Evolutionary conservation across 2,888 invertebrate genomes (phyloP).

Genomic region (Aphodius granarius): DNA sequence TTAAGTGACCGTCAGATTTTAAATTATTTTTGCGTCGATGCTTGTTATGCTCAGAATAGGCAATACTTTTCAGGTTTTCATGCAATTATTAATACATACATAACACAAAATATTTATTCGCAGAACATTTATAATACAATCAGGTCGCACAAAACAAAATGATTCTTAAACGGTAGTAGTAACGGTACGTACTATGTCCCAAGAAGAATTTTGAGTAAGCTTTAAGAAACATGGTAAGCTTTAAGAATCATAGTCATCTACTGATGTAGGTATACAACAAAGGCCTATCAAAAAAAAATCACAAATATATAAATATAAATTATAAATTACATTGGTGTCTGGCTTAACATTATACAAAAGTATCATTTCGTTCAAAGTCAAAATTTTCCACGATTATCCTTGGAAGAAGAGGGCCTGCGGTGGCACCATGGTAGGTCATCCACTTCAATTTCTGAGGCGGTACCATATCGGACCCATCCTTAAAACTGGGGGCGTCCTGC

Average conservation of each 20-base stretch:
- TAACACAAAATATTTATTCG: not conserved
- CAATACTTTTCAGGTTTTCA: too few species aligned
- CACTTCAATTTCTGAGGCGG: slow-evolving; percentile 55
- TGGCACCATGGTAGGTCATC: slow-evolving; percentile 60
- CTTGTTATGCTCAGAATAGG: too few species aligned
- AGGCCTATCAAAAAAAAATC: not conserved
- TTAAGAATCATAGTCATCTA: not conserved
- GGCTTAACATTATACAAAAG: not conserved
- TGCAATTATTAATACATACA: not conserved
- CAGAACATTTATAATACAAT: not conserved
- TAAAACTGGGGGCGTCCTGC: slow-evolving; percentile 36
- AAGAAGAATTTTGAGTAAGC: not conserved
- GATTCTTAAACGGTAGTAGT: not conserved
- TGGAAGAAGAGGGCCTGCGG: slow-evolving; percentile 61
- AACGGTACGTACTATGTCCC: not conserved
- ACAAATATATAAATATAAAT: not conserved
- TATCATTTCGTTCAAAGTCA: slow-evolving; percentile 33
- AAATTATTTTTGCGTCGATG: too few species aligned
- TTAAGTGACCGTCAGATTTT: too few species aligned
- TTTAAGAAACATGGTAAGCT: not conserved
- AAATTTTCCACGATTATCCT: slow-evolving; percentile 61
- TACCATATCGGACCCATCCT: slow-evolving; percentile 20
- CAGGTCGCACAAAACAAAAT: not conserved
- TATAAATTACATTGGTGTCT: too few species aligned
- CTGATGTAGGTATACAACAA: not conserved